Evolutionary conservation across 2,888 invertebrate species (phyloP).

Genomic region (Sinelater perroti): DNA sequence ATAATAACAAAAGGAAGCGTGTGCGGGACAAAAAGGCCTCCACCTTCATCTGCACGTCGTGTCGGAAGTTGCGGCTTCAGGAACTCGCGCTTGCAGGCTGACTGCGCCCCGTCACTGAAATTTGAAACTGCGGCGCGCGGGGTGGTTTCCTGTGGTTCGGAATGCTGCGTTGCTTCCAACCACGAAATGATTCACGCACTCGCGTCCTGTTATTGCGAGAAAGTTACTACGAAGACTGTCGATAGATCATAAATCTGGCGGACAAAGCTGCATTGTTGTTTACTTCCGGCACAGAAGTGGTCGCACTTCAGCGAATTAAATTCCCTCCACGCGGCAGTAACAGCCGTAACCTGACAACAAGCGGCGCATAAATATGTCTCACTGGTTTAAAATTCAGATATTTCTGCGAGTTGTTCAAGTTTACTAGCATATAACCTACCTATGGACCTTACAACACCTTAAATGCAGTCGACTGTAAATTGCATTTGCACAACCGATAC

Average conservation of each 20-base stretch:
- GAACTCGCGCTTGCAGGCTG: constrained; percentile 6
- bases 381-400: no score
- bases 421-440: no score
- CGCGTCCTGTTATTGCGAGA: constrained; percentile 9
- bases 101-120: constrained; percentile 7
- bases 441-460: no score
- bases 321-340: no score
- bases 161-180: constrained; percentile 1
- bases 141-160: constrained; percentile 12
- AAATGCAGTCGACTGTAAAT: no score
- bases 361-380: no score
- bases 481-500: no score
- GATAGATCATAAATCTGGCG: constrained; percentile 20
- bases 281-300: constrained; percentile 14
- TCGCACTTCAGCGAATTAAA: constrained; percentile 2
- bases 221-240: constrained; percentile 11
- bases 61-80: constrained; percentile 21
- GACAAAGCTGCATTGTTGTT: constrained; percentile 23
- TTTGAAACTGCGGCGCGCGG: constrained; percentile 2
- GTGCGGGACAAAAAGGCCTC: constrained; percentile 15
- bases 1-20: constrained; percentile 9
- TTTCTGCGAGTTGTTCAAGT: no score
- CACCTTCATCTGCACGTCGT: constrained; percentile 15
- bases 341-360: no score
- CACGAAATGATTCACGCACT: constrained; percentile 18